Evolutionary conservation across 53 echinoderm and acorn worm genomes (phyloP).

Genomic region (Temnopleurus reevesii): DNA sequence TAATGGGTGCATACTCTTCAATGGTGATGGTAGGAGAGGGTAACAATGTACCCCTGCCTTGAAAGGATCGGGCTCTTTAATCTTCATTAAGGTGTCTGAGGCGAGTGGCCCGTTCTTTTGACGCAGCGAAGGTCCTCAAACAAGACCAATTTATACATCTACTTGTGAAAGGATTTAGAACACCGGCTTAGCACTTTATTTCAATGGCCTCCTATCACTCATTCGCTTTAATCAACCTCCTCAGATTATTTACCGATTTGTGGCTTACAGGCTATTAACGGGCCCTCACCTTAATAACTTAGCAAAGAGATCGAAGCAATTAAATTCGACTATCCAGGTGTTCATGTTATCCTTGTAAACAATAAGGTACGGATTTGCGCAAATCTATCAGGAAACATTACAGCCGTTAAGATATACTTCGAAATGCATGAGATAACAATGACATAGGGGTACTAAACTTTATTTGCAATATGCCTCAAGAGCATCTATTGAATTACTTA

Average conservation of each 20-base stretch:
- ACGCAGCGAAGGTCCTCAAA: constrained; percentile 25
- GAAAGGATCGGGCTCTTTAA: neutral
- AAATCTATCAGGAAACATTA: too few relatives aligned
- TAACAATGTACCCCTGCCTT: neutral
- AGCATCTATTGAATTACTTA: too few relatives aligned
- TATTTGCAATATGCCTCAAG: too few relatives aligned
- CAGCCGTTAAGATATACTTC: too few relatives aligned
- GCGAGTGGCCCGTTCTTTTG: neutral
- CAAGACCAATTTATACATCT: constrained; percentile 32
- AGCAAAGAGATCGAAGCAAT: neutral
- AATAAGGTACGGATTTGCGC: too few relatives aligned
- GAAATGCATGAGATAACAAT: too few relatives aligned
- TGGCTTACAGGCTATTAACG: constrained; percentile 14
- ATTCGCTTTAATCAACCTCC: constrained; percentile 39
- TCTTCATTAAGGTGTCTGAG: constrained; percentile 59
- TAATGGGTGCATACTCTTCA: neutral
- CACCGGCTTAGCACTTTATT: constrained; percentile 38
- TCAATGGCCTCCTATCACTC: neutral
- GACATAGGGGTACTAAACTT: too few relatives aligned
- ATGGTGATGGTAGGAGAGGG: neutral
- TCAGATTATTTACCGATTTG: constrained; percentile 28
- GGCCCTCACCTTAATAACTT: neutral
- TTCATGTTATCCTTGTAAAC: constrained; percentile 1
- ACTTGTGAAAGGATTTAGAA: constrained; percentile 22
- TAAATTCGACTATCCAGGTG: neutral